Conservation (phyloP, 1,140 invertebrate species). For the Diorhabda sublineata region DNA sequence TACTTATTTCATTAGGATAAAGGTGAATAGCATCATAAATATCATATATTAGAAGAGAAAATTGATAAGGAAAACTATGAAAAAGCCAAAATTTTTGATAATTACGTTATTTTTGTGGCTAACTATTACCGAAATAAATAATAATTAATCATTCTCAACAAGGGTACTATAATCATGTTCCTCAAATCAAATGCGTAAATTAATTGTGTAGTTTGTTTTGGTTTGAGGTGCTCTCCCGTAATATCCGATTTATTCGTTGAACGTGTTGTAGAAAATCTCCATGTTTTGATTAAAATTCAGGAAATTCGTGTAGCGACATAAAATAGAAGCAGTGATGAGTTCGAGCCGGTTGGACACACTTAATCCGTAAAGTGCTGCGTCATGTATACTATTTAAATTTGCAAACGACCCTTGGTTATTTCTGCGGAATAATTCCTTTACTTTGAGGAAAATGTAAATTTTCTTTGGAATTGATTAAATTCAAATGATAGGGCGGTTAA, state of each 20-base stretch:
- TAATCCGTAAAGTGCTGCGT: conserved; percentile 42
- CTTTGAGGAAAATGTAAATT: conserved; percentile 9
- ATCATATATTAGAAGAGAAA: too few species aligned
- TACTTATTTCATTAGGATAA: too few species aligned
- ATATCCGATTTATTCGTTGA: not conserved
- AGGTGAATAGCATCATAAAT: too few species aligned
- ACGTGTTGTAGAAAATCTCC: not conserved
- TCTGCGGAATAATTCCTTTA: conserved; percentile 8
- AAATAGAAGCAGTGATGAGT: conserved; percentile 17
- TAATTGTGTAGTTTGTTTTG: not conserved
- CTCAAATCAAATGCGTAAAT: too few species aligned
- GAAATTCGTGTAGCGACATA: conserved; percentile 9
- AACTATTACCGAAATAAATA: too few species aligned
- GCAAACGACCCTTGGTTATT: conserved; percentile 34
- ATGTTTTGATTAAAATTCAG: conserved; percentile 10
- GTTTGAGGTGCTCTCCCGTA: not conserved
- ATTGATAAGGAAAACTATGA: too few species aligned
- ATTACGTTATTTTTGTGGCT: too few species aligned
- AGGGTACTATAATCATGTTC: too few species aligned
- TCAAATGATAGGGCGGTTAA: conserved; percentile 13
- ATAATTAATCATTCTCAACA: too few species aligned
- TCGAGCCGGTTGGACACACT: conserved; percentile 23
- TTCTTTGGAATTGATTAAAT: conserved; percentile 13
- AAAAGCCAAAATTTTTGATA: too few species aligned
- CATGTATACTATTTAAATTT: conserved; percentile 44